Percentiles rank a stretch among this genome's conserved stretches.
Evolutionary conservation across 2,888 invertebrate genomes (phyloP).

Genomic region (Mythimna ferrago): DNA sequence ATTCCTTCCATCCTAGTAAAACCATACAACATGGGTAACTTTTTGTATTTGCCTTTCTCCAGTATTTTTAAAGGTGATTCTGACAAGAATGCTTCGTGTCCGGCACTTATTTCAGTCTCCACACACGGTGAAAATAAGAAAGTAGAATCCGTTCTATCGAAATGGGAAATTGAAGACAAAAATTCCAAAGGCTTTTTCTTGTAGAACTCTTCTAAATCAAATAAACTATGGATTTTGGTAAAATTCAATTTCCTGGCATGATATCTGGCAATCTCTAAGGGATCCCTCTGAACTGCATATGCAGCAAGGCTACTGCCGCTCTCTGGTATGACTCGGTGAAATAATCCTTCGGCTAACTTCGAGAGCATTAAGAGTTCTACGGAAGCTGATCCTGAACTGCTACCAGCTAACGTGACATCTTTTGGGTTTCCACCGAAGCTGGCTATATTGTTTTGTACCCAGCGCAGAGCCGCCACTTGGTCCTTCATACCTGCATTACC

Average conservation of each 20-base stretch:
- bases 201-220: constrained; percentile 74
- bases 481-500: constrained; percentile 80
- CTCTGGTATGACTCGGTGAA: constrained; percentile 74
- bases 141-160: constrained; percentile 59
- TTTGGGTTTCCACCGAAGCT: constrained; percentile 77
- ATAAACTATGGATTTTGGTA: constrained; percentile 68
- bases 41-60: constrained; percentile 65
- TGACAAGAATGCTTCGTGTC: constrained; percentile 67
- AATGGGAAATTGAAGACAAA: constrained; percentile 60
- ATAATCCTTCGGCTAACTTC: constrained; percentile 69
- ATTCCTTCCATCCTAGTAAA: constrained; percentile 78
- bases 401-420: constrained; percentile 74
- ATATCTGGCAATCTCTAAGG: constrained; percentile 70
- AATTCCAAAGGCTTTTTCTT: constrained; percentile 66
- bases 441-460: constrained; percentile 77
- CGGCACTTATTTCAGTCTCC: constrained; percentile 48
- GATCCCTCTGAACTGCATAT: constrained; percentile 70
- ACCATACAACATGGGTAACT: constrained; percentile 74
- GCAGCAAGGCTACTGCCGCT: constrained; percentile 71
- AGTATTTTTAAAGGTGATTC: constrained; percentile 72
- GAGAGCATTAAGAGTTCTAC: constrained; percentile 74
- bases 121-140: constrained; percentile 67
- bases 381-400: constrained; percentile 72
- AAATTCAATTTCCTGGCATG: constrained; percentile 68
- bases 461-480: constrained; percentile 73